Conservation (phyloP, 2,797 vertebrate genomes). For the Rhinichthys osculus region DNA sequence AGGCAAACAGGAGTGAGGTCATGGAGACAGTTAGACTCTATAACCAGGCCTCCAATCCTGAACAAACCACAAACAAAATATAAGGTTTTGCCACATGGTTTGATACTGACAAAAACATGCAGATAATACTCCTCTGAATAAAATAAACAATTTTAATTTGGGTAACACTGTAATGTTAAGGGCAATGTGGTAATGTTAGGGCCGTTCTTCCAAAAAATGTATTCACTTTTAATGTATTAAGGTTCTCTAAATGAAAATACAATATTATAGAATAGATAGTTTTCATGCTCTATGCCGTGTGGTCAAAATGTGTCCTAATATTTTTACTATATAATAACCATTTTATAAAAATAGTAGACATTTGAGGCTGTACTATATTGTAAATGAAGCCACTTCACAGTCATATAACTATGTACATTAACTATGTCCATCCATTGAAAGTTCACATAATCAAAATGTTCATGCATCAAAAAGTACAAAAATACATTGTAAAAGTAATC, state of each 20-base stretch:
- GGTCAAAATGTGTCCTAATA: background rate
- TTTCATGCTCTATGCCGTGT: background rate
- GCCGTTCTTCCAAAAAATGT: background rate
- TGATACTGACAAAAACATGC: background rate
- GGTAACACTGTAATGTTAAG: background rate
- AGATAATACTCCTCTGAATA: background rate
- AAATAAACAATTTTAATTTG: background rate
- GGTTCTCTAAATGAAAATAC: background rate
- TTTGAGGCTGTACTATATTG: background rate
- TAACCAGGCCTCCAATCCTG: background rate
- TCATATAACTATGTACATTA: background rate
- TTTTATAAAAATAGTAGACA: background rate
- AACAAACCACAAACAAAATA: conserved; percentile 3
- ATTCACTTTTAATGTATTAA: background rate
- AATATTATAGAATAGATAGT: background rate
- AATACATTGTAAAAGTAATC: background rate
- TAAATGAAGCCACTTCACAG: conserved; percentile 1
- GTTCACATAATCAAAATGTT: background rate
- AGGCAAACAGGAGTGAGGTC: conserved; percentile 4
- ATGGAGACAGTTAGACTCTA: conserved; percentile 7
- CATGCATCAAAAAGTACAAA: background rate
- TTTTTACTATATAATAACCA: background rate
- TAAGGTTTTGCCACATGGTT: background rate
- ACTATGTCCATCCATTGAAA: background rate
- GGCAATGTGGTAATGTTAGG: background rate